These are phyloP conservation scores for Eutrigla gurnardus DNA, from an alignment of 2,797 vertebrate genomes.

Conservation along the genomic window DNA sequence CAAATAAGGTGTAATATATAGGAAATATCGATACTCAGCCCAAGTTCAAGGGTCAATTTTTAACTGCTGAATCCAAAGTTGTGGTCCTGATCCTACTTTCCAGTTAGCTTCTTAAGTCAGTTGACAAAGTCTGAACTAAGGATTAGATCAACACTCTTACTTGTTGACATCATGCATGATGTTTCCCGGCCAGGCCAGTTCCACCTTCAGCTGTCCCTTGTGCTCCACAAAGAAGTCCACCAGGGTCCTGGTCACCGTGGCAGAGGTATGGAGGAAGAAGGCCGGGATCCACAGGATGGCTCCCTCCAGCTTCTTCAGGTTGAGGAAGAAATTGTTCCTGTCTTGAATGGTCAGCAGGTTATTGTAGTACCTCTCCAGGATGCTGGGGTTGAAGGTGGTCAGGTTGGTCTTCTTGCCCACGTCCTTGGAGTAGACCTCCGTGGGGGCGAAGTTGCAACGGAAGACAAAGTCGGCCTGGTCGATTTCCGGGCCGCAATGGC, in stretches of 20 bases:
- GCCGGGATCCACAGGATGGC: constrained; percentile 98
- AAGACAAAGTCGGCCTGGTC: constrained; percentile 98
- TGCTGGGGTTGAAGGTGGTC: constrained; percentile 99
- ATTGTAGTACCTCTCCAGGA: constrained; percentile 98
- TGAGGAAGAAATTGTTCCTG: constrained; percentile 98
- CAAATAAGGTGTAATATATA: background rate
- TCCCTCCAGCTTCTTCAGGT: constrained; percentile 95
- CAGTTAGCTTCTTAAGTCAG: background rate
- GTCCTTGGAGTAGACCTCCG: constrained; percentile 93
- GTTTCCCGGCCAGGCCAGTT: constrained; percentile 98
- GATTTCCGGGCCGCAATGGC: constrained; percentile 94
- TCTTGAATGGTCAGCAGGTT: constrained; percentile 98
- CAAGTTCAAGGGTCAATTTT: background rate
- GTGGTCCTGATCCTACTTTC: constrained; percentile 2
- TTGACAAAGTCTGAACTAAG: background rate
- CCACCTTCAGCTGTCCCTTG: constrained; percentile 93
- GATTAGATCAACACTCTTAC: constrained; percentile 77
- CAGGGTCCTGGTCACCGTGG: constrained; percentile 95
- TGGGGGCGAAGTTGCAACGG: constrained; percentile 98
- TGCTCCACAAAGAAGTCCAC: constrained; percentile 99
- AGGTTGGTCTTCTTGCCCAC: constrained; percentile 97
- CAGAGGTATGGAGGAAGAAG: constrained; percentile 98
- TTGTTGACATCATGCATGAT: constrained; percentile 99
- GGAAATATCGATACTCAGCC: background rate
- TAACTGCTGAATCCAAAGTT: background rate